Base-by-base conservation (phyloP, 2,888 invertebrate species). In the Nowickia ferox region DNA sequence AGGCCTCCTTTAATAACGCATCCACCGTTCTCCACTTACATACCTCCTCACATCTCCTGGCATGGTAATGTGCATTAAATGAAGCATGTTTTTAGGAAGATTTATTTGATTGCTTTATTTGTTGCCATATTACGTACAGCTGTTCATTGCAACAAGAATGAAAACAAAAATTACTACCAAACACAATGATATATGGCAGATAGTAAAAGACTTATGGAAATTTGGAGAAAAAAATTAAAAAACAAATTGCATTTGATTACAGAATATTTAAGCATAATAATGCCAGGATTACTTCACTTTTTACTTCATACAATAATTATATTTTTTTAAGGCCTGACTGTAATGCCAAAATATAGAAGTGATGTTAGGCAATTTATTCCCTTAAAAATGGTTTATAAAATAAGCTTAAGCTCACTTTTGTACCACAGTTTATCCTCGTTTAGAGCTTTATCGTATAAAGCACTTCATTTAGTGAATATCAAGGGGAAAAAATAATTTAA, bases 101-200 rank as follows among this genome's bases (percentile, higher is more conserved):
- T 91, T 91, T 91, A 91, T 91, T 90, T 90, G 91, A 91, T 91
- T 90, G 91, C 90, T 90, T 90, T 90, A 90, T 90, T 91, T 82
- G 82, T 79, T 79, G 85, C 79, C 85, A 82, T 82, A 86, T 86
- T 82, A 79, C 51, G 75, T 79, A 83, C 85, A 86, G 85, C 85
- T 86, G 85, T 78, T 85, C 65, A 66, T 65, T 76, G 59, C 42
- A 65, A 17, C 13, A 42, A 13, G 9, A 57, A 22, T 30, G 30
- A 59, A 22, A n/a, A n/a, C 17, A 40, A 38, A 48, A 9, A 44
- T 19, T n/a, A n/a, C 22, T 69, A 44, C 55, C 19, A 46, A 79
- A 81, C 46, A 55, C 53, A 76, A 46, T 82, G 82, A 77, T 65
- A 77, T 65, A 77, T 65, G 59, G 53, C 40, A 46, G 71, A 65